Evolutionary conservation across 2,113 vertebrate genomes (phyloP).

Genomic region (Coturnix japonica): DNA sequence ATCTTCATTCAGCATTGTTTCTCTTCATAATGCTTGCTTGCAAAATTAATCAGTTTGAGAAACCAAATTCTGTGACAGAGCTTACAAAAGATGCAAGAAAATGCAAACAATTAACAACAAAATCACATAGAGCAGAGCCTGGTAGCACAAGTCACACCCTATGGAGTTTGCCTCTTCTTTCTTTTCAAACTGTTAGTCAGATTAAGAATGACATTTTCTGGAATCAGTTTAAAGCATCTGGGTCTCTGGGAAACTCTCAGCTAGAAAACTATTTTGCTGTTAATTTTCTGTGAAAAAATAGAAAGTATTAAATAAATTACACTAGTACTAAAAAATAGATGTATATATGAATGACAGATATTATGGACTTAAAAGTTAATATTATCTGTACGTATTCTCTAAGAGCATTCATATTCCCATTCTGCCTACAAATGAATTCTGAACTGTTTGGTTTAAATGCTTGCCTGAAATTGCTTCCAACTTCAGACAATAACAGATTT

Average conservation of each 20-base stretch:
- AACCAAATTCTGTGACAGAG: not conserved
- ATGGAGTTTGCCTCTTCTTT: not conserved
- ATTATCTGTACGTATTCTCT: not conserved
- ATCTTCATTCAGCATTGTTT: not conserved
- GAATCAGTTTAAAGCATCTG: not conserved
- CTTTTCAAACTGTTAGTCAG: conserved; percentile 4
- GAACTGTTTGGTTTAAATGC: not conserved
- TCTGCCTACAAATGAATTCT: not conserved
- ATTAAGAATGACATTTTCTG: not conserved
- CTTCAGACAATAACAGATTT: not conserved
- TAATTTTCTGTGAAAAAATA: not conserved
- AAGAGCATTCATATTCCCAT: not conserved
- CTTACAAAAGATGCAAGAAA: conserved; percentile 17
- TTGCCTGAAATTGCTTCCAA: not conserved
- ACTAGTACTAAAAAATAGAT: not conserved
- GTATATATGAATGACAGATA: not conserved
- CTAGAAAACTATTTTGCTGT: not conserved
- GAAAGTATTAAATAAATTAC: not conserved
- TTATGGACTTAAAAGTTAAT: not conserved
- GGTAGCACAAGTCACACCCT: conserved; percentile 20
- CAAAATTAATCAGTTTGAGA: conserved; percentile 11
- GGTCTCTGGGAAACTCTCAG: not conserved
- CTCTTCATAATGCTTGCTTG: not conserved
- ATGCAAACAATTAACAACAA: conserved; percentile 57
- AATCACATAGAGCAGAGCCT: conserved; percentile 21